Evolutionary conservation across 2,888 invertebrate genomes (phyloP), one percentile per base, ranked within the genome.

Genomic region (Catocala fraxini): DNA sequence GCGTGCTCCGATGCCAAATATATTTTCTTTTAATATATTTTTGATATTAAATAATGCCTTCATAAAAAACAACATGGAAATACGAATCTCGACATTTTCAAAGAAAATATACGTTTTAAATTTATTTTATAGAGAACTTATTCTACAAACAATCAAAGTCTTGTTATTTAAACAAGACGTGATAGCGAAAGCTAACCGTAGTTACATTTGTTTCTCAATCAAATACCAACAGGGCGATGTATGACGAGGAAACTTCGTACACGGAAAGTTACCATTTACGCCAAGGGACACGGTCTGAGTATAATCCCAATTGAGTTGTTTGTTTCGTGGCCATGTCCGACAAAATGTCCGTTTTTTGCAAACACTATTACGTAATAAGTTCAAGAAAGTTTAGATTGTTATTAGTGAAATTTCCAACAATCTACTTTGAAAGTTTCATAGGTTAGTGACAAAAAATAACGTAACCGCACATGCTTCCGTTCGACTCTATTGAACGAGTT

Each of bases 161-260:
- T 9, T 39, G 7, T 39, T 39, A 39, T 39, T 39, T 39, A 9
- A 7, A 39, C 35, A 39, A 39, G 35, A 6, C 11, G 41, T 11
- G 0, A 11, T 63, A 72, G 75, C 72, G 58, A 58, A 61, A 71
- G 72, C 64, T 62, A 75, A 73, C 70, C 71, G 72, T 68, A 63
- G 62, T 72, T 72, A 54, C 65, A 72, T 72, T 73, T 75, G 68
- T 75, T 65, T 62, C 73, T 68, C 55, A 52, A 65, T 65, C 59
- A 48, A 25, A 69, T 56, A 59, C 63, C 65, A 43, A 13, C 49
- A 73, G 68, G 42, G 68, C 68, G 56, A 68, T 53, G 69, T 52
- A 52, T 57, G 59, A 61, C 69, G 69, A 57, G 60, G 63, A 72
- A 73, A 73, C 73, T 73, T 72, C 6, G 46, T 42, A 54, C 63